A percentile compares a stretch with the other conserved stretches of the same genome.
phyloP scores from a whole-genome alignment of 2,113 vertebrate genomes.

The Pterocles burchelli region DNA sequence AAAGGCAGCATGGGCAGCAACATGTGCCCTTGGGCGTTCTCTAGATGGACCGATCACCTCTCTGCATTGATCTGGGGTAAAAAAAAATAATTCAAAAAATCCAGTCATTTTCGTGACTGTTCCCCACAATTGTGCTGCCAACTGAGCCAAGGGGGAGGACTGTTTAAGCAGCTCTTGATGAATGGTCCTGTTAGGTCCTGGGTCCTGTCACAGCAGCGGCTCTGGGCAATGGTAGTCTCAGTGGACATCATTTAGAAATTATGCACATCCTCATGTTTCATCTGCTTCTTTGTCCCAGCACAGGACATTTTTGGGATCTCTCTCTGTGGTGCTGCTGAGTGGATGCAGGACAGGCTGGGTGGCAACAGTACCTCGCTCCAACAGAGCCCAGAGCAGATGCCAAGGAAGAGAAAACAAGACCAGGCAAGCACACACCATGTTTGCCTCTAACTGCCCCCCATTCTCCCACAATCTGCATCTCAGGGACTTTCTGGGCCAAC shows the following conservation, averaged over 20 bases:
- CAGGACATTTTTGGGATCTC: not conserved
- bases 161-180: not conserved
- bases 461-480: not conserved
- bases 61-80: not conserved
- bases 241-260: accelerated
- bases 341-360: not conserved
- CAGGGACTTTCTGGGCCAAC: not conserved
- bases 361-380: not conserved
- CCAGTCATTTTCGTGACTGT: not conserved
- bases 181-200: not conserved
- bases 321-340: not conserved
- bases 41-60: not conserved
- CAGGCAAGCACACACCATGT: accelerated
- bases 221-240: accelerated
- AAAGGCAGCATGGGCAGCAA: not conserved
- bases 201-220: not conserved
- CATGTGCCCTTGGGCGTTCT: accelerated
- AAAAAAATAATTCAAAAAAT: accelerated
- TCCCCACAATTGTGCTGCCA: not conserved
- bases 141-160: not conserved
- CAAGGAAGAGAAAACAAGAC: not conserved
- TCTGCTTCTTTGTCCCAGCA: not conserved
- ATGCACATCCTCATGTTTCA: not conserved
- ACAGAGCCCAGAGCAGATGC: not conserved
- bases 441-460: not conserved